Percentiles rank a stretch among this genome's conserved stretches.
These are phyloP conservation scores for Athetis lepigone DNA, from an alignment of 2,888 invertebrate genomes.

Conservation along the genomic window DNA sequence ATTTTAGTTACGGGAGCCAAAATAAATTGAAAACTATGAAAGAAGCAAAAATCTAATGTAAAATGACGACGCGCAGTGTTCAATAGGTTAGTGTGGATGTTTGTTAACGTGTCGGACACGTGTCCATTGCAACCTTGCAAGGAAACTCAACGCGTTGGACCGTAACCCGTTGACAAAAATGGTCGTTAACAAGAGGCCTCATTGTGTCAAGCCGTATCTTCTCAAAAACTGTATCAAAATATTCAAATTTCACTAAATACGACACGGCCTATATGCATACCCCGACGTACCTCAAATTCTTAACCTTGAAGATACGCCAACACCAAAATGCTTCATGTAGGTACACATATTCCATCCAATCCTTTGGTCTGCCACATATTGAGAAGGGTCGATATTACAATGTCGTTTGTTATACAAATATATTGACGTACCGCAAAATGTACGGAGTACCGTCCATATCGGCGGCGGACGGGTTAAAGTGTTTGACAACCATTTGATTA, in stretches of 20 bases:
- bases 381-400: slow-evolving; percentile 62
- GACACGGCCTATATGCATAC: slow-evolving; percentile 12
- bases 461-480: slow-evolving; percentile 35
- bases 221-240: neutral
- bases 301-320: slow-evolving; percentile 29
- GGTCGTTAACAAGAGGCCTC: too few relatives aligned
- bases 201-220: too few relatives aligned
- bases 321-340: slow-evolving; percentile 37
- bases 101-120: too few relatives aligned
- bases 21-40: too few relatives aligned
- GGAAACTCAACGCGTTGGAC: too few relatives aligned
- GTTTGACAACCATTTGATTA: slow-evolving; percentile 51
- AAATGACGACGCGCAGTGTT: too few relatives aligned
- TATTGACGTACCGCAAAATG: slow-evolving; percentile 51
- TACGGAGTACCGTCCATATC: slow-evolving; percentile 47
- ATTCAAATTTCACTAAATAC: slow-evolving; percentile 4
- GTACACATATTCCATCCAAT: slow-evolving; percentile 40
- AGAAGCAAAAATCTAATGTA: too few relatives aligned
- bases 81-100: too few relatives aligned
- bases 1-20: too few relatives aligned
- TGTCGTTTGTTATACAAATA: slow-evolving; percentile 56
- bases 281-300: slow-evolving; percentile 15
- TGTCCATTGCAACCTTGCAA: too few relatives aligned
- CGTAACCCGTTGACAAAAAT: too few relatives aligned
- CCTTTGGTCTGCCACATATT: slow-evolving; percentile 56